These are phyloP conservation scores for Hydrolagus colliei DNA, from an alignment of 2,797 vertebrate species.

Conservation along the genomic window DNA sequence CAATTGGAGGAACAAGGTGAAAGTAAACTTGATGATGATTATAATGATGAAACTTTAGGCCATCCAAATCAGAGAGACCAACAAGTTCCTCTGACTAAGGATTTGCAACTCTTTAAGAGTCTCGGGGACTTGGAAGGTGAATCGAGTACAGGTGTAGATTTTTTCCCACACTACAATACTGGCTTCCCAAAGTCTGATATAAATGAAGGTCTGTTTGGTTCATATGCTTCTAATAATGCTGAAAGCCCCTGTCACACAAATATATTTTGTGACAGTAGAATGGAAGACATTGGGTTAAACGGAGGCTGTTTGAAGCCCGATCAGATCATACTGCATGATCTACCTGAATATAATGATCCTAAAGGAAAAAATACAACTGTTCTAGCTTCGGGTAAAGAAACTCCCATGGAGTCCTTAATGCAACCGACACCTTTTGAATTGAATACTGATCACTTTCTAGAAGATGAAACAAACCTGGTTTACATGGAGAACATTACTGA, in stretches of 20 bases:
- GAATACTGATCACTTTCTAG: slow-evolving; percentile 52
- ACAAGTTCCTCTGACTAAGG: slow-evolving; percentile 46
- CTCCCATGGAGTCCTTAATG: slow-evolving; percentile 27
- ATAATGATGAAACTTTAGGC: slow-evolving; percentile 40
- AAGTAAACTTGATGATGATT: slow-evolving; percentile 58
- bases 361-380: slow-evolving; percentile 45
- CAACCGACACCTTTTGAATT: slow-evolving; percentile 35
- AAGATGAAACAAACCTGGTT: slow-evolving; percentile 50
- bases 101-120: slow-evolving; percentile 55
- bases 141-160: slow-evolving; percentile 78
- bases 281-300: slow-evolving; percentile 53
- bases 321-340: slow-evolving; percentile 52
- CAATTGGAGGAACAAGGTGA: slow-evolving; percentile 83
- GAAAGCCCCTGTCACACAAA: slow-evolving; percentile 74
- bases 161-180: slow-evolving; percentile 69
- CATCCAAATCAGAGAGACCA: slow-evolving; percentile 32
- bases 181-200: slow-evolving; percentile 70
- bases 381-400: slow-evolving; percentile 39
- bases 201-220: slow-evolving; percentile 66
- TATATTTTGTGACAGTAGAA: slow-evolving; percentile 66
- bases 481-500: slow-evolving; percentile 45
- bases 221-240: slow-evolving; percentile 55
- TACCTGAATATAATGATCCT: slow-evolving; percentile 63
- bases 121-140: slow-evolving; percentile 76
- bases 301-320: slow-evolving; percentile 41